Evolutionary conservation across 2,113 vertebrate species (phyloP), one percentile per base, ranked within the genome.

Genomic region (Grantiella picta): DNA sequence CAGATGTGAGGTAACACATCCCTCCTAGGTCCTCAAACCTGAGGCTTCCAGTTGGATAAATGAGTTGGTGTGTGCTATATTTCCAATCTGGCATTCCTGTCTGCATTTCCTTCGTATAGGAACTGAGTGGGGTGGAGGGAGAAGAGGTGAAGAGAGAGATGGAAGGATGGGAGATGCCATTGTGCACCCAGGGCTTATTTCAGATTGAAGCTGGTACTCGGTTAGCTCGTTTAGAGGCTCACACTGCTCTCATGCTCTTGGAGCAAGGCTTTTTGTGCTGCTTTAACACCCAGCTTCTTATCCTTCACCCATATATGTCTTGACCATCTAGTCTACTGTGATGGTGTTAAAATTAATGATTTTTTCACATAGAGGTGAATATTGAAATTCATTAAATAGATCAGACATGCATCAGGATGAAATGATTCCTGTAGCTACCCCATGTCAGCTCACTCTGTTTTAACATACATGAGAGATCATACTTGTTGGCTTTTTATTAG

Each of bases 371-470:
- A 40, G 1, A 57, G 28, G 13, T 45, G 35, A 63, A 61, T 65
- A n/a, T 11, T 53, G 42, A 89, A 89, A 57, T 7, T 23, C 13
- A 16, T 29, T 6, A 50, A 29, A 21, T 73, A 52, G 72, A 91
- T 61, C 40, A 89, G 17, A 12, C 20, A 4, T 47, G 11, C 36
- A n/a, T 77, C 29, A 40, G 29, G n/a, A 61, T 36, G 38, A 31
- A 77, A 72, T 3, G 8, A 72, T 53, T 83, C 31, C 23, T 81
- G 15, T 44, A 65, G 28, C 22, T 61, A 70, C 24, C 8, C 17
- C 40, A 42, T 21, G 28, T 49, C 16, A 82, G 9, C 23, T 66
- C 0, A 0, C 35, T 29, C 14, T 11, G 4, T 64, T 72, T 69
- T 71, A 52, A 35, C 7, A 33, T 6, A 28, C 2, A 10, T 31